Base-by-base conservation (phyloP, 2,888 invertebrate species). In the Scaptomyza parva region DNA sequence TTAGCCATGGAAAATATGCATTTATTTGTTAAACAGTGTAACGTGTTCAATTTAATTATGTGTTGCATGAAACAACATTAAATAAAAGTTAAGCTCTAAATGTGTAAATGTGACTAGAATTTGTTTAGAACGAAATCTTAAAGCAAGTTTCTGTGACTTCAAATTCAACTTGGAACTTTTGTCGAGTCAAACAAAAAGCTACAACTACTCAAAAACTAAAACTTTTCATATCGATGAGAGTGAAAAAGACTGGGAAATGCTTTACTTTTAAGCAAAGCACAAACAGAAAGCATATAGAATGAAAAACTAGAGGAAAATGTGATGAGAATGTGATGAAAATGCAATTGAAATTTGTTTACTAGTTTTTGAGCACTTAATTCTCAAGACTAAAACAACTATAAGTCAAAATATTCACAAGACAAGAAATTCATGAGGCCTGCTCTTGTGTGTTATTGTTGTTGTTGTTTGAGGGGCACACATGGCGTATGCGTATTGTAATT, bases 401-500 rank as follows among this genome's bases (percentile, higher is more conserved):
- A 62, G 11, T n/a, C 1, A 12, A 20, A 18, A 2, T 22, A 14
- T 1, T 7, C 2, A 18, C 0, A 1, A 8, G n/a, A 4, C 6
- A 0, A 14, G 20, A 20, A 20, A 26, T 37, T 47, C 14, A 28
- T 12, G 17, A 17, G n/a, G n/a, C n/a, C n/a, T n/a, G 20, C 9
- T 40, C 20, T 17, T 22, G 41, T 4, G 14, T 3, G 7, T 28
- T 26, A 11, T 14, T 35, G 28, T 3, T 43, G 30, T 12, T 33
- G 47, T 50, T 35, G 39, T 43, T 44, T 47, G 28, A 43, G 20
- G 63, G 53, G 45, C 17, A 37, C 17, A 37, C 37, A 37, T 9
- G 58, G 47, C 50, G 67, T 75, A 70, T 77, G 63, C 75, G 72
- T 67, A 59, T 52, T 69, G 66, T 53, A 63, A 76, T 69, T 64